Evolutionary conservation across 2,797 vertebrate genomes (phyloP).

Genomic region (Danio choprae): DNA sequence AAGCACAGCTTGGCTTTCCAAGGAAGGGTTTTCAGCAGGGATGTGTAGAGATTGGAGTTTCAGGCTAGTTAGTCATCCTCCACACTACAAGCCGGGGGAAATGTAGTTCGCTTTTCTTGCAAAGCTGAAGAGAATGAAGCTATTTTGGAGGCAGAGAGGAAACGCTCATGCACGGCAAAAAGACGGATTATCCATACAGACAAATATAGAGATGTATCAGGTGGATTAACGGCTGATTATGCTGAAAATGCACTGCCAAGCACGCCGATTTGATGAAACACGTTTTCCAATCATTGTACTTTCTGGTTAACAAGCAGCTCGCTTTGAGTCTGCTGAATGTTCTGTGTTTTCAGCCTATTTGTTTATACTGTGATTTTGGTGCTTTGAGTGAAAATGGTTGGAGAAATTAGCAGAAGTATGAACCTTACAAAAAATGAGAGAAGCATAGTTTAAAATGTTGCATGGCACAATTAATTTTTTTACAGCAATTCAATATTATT

Average conservation of each 20-base stretch:
- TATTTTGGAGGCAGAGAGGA: slow-evolving; percentile 63
- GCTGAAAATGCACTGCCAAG: slow-evolving; percentile 57
- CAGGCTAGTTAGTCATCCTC: slow-evolving; percentile 51
- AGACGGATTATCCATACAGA: slow-evolving; percentile 69
- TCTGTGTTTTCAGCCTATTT: not conserved
- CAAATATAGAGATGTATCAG: slow-evolving; percentile 70
- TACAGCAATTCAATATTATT: no score
- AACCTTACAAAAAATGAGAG: no score
- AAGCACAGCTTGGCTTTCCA: slow-evolving; percentile 10
- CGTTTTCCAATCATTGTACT: slow-evolving; percentile 12
- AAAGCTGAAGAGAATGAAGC: slow-evolving; percentile 38
- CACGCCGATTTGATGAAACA: slow-evolving; percentile 48
- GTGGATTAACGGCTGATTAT: slow-evolving; percentile 70
- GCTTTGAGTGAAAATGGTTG: not conserved
- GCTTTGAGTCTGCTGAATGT: slow-evolving; percentile 5
- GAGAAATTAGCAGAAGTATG: not conserved
- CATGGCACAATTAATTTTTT: no score
- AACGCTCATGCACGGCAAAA: slow-evolving; percentile 52
- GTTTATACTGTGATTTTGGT: slow-evolving; percentile 11
- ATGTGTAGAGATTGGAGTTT: slow-evolving; percentile 45
- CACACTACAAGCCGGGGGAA: slow-evolving; percentile 22
- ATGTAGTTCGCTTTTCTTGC: slow-evolving; percentile 55
- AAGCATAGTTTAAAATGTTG: no score
- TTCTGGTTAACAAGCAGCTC: slow-evolving; percentile 16
- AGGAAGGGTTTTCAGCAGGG: slow-evolving; percentile 14